Percentiles rank a stretch among this genome's conserved stretches.
phyloP scores from a whole-genome alignment of 2,113 vertebrate genomes.

The Tapirus terrestris region DNA sequence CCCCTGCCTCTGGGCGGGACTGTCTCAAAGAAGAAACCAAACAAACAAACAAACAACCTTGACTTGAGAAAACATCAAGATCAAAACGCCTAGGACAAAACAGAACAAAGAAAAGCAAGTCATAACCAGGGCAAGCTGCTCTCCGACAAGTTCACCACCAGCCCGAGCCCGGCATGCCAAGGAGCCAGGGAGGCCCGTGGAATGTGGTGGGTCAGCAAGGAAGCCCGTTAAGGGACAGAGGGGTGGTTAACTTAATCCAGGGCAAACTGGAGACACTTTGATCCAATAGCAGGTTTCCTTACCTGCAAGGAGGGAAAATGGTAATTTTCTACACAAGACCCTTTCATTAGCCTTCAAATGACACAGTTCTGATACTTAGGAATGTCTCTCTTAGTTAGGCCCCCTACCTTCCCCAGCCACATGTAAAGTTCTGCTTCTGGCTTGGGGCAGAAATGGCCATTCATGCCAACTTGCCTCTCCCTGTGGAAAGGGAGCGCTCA shows the following conservation, averaged over 20 bases:
- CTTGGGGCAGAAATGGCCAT: background rate
- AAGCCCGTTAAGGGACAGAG: background rate
- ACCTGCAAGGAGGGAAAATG: background rate
- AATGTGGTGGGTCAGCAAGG: background rate
- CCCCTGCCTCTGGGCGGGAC: background rate
- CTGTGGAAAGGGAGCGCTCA: background rate
- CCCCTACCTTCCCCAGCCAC: background rate
- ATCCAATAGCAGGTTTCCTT: background rate
- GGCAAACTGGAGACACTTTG: background rate
- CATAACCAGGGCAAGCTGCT: background rate
- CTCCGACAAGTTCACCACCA: background rate
- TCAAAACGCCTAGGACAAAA: background rate
- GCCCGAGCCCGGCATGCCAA: background rate
- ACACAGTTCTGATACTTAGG: background rate
- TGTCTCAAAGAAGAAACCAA: background rate
- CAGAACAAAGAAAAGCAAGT: background rate
- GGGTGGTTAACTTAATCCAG: background rate
- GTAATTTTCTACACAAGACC: slow-evolving; percentile 14
- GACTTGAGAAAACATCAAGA: background rate
- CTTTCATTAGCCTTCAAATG: slow-evolving; percentile 14
- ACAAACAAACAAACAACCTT: too few species aligned
- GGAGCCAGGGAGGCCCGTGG: background rate
- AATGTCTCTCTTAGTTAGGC: background rate
- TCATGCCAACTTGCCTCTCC: background rate
- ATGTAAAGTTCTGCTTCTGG: background rate